phyloP scores from a whole-genome alignment of 2,888 invertebrate species.

The Diadegma fenestrale region DNA sequence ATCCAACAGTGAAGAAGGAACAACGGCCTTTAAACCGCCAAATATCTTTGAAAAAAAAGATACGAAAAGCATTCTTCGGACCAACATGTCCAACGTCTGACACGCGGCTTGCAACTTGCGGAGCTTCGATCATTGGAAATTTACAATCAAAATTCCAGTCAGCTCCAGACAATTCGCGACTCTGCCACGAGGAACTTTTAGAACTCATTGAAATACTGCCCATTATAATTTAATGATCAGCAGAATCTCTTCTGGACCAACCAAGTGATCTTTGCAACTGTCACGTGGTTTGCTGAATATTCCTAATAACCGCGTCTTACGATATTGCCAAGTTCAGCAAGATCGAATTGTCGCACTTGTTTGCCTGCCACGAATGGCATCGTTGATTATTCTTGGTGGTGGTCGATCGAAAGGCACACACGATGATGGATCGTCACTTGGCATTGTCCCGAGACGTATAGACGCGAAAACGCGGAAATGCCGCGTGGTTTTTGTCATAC shows the following conservation, averaged over 20 bases:
- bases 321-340: background rate
- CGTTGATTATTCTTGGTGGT: background rate
- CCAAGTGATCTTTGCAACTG: background rate
- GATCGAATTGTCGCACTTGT: no score
- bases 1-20: conserved; percentile 11
- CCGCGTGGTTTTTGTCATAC: conserved; percentile 53
- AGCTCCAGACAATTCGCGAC: no score
- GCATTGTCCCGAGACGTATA: conserved; percentile 25
- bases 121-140: no score
- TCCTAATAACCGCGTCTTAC: background rate
- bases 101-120: no score
- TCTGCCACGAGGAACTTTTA: background rate
- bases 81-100: no score
- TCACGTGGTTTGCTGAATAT: background rate
- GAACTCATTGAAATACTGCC: background rate
- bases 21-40: background rate
- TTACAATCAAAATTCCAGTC: no score
- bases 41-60: background rate
- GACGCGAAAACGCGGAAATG: conserved; percentile 52
- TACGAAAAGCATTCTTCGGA: background rate
- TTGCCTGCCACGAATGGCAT: background rate
- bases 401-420: conserved; percentile 19
- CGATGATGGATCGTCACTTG: conserved; percentile 26
- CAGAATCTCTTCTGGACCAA: background rate
- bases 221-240: background rate